phyloP scores from a whole-genome alignment of 2,797 vertebrate species.

The Falco concolor region DNA sequence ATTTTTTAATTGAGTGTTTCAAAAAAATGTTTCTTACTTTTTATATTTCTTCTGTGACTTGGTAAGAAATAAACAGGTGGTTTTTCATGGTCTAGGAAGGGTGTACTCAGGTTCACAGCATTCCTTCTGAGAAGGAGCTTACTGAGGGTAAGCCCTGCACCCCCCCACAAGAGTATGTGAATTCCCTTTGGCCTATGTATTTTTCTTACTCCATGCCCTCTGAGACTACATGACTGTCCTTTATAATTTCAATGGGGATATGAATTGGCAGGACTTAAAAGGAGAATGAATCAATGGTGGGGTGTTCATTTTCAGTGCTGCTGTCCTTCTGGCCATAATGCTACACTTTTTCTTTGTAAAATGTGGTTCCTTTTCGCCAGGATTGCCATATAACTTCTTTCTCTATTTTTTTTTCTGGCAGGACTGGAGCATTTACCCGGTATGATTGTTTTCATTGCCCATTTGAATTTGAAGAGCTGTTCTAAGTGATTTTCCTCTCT shows the following conservation, averaged over 20 bases:
- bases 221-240: background rate
- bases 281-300: slow-evolving; percentile 48
- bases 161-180: background rate
- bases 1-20: background rate
- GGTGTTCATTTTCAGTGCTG: slow-evolving; percentile 52
- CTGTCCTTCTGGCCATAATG: slow-evolving; percentile 46
- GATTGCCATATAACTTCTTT: slow-evolving; percentile 41
- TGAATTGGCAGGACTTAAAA: slow-evolving; percentile 55
- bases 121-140: background rate
- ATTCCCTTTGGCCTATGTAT: background rate
- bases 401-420: background rate
- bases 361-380: slow-evolving; percentile 11
- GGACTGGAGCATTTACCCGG: background rate
- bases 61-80: background rate
- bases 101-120: background rate
- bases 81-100: background rate
- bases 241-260: slow-evolving; percentile 31
- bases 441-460: slow-evolving; percentile 5
- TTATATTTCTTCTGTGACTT: background rate
- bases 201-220: background rate
- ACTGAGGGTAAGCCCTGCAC: accelerated
- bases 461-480: slow-evolving; percentile 52
- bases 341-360: slow-evolving; percentile 50
- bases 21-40: background rate
- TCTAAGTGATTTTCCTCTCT: slow-evolving; percentile 1